Conservation (phyloP, 2,113 vertebrate genomes). For the Pelvicachromis taeniatus region DNA sequence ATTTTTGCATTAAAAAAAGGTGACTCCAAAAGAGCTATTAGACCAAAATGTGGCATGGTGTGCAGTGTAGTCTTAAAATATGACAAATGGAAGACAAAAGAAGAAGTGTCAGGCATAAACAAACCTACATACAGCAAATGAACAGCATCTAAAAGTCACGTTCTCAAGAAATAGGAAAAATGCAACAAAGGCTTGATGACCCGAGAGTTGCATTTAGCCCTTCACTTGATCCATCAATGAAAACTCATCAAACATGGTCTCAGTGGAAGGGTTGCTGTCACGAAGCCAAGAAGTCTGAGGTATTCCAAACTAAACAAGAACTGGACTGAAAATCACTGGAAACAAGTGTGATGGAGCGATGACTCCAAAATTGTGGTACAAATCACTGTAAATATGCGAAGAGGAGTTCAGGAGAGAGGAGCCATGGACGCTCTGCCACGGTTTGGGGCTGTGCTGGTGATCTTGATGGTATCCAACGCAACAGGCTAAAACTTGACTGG, state of each 20-base stretch:
- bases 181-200: neutral
- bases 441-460: neutral
- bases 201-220: neutral
- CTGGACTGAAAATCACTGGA: neutral
- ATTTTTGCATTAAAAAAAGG: neutral
- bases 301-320: neutral
- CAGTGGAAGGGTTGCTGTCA: neutral
- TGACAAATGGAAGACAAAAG: neutral
- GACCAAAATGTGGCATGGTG: neutral
- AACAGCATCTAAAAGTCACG: neutral
- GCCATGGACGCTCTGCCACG: neutral
- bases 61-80: neutral
- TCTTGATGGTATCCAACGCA: neutral
- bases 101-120: neutral
- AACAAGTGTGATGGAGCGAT: neutral
- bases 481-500: neutral
- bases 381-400: neutral
- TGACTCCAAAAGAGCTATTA: neutral
- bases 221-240: neutral
- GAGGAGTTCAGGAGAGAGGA: neutral
- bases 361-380: neutral
- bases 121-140: neutral
- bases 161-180: neutral
- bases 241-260: neutral
- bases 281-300: neutral